A percentile compares a stretch with the other conserved stretches of the same genome.
Evolutionary conservation across 1,140 invertebrate genomes (phyloP).

Genomic region (Hyles euphorbiae): DNA sequence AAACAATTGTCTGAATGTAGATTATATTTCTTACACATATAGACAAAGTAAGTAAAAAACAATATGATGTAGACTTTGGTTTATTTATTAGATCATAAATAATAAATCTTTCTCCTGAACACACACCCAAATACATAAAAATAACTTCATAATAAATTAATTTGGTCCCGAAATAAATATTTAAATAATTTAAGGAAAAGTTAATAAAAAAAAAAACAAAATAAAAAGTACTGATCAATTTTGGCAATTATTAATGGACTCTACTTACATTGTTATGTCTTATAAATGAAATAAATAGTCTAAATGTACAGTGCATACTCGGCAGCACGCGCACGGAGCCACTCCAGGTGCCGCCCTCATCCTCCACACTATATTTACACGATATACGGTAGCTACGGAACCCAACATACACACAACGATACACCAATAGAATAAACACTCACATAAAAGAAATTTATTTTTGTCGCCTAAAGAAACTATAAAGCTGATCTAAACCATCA

Average conservation of each 20-base stretch:
- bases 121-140: conserved; percentile 68
- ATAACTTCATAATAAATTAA: conserved; percentile 72
- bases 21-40: conserved; percentile 50
- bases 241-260: conserved; percentile 70
- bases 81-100: conserved; percentile 73
- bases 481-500: conserved; percentile 33
- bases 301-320: conserved; percentile 54
- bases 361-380: conserved; percentile 60
- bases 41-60: conserved; percentile 56
- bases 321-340: conserved; percentile 22
- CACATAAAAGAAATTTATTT: conserved; percentile 50
- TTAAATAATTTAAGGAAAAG: conserved; percentile 65
- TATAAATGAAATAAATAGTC: conserved; percentile 64
- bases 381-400: conserved; percentile 43
- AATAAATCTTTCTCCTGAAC: conserved; percentile 64
- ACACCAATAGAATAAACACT: conserved; percentile 51
- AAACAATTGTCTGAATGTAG: conserved; percentile 32
- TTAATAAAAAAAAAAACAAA: conserved; percentile 53
- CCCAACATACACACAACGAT: conserved; percentile 50
- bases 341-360: conserved; percentile 4
- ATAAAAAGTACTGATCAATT: conserved; percentile 69
- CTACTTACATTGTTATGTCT: conserved; percentile 63
- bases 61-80: conserved; percentile 69
- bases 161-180: conserved; percentile 74
- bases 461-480: conserved; percentile 52